Evolutionary conservation across 2,888 invertebrate genomes (phyloP).

Genomic region (Rhodophaea formosa): DNA sequence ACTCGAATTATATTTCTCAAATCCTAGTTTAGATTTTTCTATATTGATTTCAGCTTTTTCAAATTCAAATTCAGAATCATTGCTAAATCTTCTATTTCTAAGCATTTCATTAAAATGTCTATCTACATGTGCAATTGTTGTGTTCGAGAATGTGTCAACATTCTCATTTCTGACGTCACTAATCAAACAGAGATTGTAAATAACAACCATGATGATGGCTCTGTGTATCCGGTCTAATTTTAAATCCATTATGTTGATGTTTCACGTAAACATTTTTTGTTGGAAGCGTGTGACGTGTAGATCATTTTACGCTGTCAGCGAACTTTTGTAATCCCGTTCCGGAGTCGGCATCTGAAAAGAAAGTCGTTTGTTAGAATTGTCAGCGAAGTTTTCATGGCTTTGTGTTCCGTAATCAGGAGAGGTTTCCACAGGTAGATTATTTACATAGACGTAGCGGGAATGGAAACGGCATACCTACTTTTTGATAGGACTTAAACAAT

Average conservation of each 20-base stretch:
- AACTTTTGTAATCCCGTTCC: constrained; percentile 7
- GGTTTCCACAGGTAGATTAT: background rate
- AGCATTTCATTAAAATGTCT: constrained; percentile 29
- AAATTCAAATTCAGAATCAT: background rate
- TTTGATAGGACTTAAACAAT: too few relatives aligned
- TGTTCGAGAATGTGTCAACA: constrained; percentile 27
- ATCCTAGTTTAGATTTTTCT: too few relatives aligned
- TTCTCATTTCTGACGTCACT: constrained; percentile 29
- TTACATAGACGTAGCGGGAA: background rate
- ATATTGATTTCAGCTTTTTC: too few relatives aligned
- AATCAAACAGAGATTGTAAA: constrained; percentile 34
- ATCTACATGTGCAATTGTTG: constrained; percentile 37
- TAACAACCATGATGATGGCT: constrained; percentile 30
- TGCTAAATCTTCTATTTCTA: background rate
- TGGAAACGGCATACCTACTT: background rate
- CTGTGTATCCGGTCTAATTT: constrained; percentile 23
- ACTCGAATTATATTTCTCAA: background rate
- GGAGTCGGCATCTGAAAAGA: constrained; percentile 13
- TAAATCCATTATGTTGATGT: constrained; percentile 32
- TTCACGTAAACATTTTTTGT: constrained; percentile 28
- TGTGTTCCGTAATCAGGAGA: constrained; percentile 3
- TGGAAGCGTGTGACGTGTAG: constrained; percentile 11
- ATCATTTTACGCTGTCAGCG: constrained; percentile 7
- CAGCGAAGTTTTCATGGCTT: constrained; percentile 2
- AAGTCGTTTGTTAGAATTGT: constrained; percentile 5